Conservation (phyloP, 2,888 invertebrate genomes). For the Hypomecis atomaria region DNA sequence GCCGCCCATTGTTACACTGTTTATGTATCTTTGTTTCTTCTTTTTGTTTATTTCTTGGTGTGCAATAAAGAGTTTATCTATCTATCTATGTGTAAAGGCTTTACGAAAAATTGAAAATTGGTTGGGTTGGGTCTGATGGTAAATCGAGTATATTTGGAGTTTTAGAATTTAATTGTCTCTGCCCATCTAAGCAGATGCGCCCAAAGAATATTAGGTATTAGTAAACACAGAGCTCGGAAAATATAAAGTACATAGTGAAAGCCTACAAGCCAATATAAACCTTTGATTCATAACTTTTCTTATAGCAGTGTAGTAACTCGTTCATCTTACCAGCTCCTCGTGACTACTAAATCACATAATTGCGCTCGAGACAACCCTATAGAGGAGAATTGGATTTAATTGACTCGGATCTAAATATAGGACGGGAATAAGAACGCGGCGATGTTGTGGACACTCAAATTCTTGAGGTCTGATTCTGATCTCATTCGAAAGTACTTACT, state of each 20-base stretch:
- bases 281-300: conserved; percentile 55
- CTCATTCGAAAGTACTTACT: conserved; percentile 7
- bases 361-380: conserved; percentile 71
- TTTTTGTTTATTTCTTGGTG: no score
- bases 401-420: conserved; percentile 75
- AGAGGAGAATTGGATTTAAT: conserved; percentile 77
- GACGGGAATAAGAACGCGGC: conserved; percentile 34
- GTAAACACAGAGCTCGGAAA: no score
- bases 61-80: no score
- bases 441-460: conserved; percentile 17
- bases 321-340: conserved; percentile 57
- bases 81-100: no score
- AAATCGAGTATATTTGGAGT: no score
- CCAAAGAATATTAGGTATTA: no score
- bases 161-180: background rate
- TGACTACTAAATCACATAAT: conserved; percentile 73
- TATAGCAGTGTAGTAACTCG: conserved; percentile 66
- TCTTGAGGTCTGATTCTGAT: conserved; percentile 20
- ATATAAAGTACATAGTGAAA: background rate
- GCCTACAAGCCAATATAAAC: no score
- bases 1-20: no score
- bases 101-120: no score
- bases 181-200: no score
- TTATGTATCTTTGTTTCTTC: no score
- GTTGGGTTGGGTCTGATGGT: no score